phyloP scores from a whole-genome alignment of 1,140 invertebrate genomes.

The Heliconius hermathena region DNA sequence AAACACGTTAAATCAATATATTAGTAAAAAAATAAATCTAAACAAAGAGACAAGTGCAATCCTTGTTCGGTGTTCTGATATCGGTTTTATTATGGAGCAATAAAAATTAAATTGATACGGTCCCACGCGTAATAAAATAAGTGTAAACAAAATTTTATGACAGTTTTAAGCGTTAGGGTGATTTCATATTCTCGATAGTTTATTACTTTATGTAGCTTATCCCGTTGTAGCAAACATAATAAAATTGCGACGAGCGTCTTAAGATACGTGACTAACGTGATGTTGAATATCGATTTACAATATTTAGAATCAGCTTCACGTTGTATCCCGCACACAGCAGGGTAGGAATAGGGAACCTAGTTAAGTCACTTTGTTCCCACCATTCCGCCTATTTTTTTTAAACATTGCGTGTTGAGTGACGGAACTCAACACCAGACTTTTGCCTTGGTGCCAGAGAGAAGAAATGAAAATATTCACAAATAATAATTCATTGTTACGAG shows the following conservation, averaged over 20 bases:
- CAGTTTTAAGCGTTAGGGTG: conserved; percentile 35
- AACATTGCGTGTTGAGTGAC: too few relatives aligned
- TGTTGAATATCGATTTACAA: conserved; percentile 24
- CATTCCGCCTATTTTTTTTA: too few relatives aligned
- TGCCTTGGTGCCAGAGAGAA: too few relatives aligned
- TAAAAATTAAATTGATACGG: conserved; percentile 18
- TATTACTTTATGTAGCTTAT: conserved; percentile 40
- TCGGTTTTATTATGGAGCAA: conserved; percentile 13
- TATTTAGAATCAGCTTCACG: not conserved
- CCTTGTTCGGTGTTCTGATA: conserved; percentile 4
- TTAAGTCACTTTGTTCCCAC: too few relatives aligned
- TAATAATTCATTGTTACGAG: too few relatives aligned
- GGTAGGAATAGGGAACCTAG: too few relatives aligned
- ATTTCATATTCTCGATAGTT: conserved; percentile 34
- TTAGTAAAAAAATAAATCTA: not conserved
- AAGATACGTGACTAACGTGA: conserved; percentile 28
- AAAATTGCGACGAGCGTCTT: conserved; percentile 34
- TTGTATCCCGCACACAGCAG: too few relatives aligned
- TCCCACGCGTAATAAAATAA: conserved; percentile 29
- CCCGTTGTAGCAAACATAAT: conserved; percentile 41
- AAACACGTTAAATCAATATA: too few relatives aligned
- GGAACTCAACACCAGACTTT: too few relatives aligned
- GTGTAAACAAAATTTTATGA: conserved; percentile 35
- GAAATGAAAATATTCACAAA: too few relatives aligned
- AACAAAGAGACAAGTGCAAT: not conserved